Conservation (phyloP, 2,888 invertebrate species). For the Baronia brevicornis region DNA sequence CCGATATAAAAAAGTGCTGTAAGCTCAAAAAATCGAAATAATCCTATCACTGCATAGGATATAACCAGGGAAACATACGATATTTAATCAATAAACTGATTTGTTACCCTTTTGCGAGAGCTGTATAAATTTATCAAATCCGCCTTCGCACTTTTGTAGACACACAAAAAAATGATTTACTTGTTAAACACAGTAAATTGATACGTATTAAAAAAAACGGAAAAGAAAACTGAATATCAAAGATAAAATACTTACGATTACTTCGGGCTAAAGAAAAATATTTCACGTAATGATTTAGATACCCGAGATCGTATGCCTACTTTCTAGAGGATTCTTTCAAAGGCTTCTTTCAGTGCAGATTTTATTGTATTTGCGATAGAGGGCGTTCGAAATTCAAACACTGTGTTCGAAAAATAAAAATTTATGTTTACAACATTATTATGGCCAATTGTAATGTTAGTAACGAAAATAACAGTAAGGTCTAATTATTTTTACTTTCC, state of each 20-base stretch:
- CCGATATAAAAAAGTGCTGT: neutral
- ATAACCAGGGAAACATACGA: slow-evolving; percentile 58
- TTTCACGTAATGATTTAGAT: slow-evolving; percentile 74
- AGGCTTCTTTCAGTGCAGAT: slow-evolving; percentile 68
- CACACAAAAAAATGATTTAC: slow-evolving; percentile 21
- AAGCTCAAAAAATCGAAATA: slow-evolving; percentile 3
- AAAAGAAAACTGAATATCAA: slow-evolving; percentile 25
- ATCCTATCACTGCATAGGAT: slow-evolving; percentile 23
- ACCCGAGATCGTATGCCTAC: slow-evolving; percentile 72
- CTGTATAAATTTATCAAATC: slow-evolving; percentile 6
- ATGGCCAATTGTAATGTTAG: too few relatives aligned
- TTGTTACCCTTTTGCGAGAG: slow-evolving; percentile 31
- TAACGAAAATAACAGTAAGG: too few relatives aligned
- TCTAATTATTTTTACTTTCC: too few relatives aligned
- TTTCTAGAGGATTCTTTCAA: slow-evolving; percentile 75
- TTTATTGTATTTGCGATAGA: slow-evolving; percentile 48
- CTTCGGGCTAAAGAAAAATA: slow-evolving; percentile 62
- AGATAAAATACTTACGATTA: slow-evolving; percentile 61
- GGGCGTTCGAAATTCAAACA: slow-evolving; percentile 68
- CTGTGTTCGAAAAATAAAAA: slow-evolving; percentile 44
- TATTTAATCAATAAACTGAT: slow-evolving; percentile 60
- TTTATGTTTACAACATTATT: slow-evolving; percentile 8
- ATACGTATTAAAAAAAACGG: slow-evolving; percentile 17
- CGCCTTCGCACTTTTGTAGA: slow-evolving; percentile 15
- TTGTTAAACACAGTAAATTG: slow-evolving; percentile 24